Evolutionary conservation across 2,888 invertebrate species (phyloP).

Genomic region (Acleris laterana): DNA sequence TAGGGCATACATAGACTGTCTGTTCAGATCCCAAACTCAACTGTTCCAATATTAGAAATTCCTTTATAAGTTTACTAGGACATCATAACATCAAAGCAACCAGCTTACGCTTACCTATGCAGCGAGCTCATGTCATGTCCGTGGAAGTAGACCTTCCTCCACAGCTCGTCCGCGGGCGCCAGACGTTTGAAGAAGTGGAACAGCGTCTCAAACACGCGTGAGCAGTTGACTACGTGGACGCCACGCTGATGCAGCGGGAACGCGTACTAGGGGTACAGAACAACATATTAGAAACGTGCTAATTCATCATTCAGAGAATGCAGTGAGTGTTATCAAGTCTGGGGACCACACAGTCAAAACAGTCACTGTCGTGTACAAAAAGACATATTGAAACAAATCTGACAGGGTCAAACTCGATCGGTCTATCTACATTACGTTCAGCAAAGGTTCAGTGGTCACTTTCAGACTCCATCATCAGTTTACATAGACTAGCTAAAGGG

Average conservation of each 20-base stretch:
- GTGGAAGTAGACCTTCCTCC: constrained; percentile 77
- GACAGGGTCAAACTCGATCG: no score
- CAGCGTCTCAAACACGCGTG: constrained; percentile 89
- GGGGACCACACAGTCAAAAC: no score
- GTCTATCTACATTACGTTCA: no score
- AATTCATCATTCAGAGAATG: neutral
- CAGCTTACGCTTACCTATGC: constrained; percentile 54
- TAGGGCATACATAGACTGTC: no score
- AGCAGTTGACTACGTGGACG: constrained; percentile 90
- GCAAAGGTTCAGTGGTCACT: no score
- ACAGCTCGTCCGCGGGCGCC: constrained; percentile 86
- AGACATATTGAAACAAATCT: no score
- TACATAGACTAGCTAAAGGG: no score
- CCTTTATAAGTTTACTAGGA: neutral
- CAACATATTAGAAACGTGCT: neutral
- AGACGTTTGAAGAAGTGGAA: constrained; percentile 90
- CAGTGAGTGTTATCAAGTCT: no score
- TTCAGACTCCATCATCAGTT: no score
- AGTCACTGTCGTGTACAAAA: no score
- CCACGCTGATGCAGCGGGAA: constrained; percentile 89
- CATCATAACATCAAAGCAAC: neutral
- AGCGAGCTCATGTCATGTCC: constrained; percentile 66
- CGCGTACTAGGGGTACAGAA: constrained; percentile 79
- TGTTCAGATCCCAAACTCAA: no score
- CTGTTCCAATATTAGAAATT: no score